Percentiles rank a stretch among this genome's conserved stretches.
phyloP scores from a whole-genome alignment of 2,888 invertebrate species.

The Agriopis marginaria region DNA sequence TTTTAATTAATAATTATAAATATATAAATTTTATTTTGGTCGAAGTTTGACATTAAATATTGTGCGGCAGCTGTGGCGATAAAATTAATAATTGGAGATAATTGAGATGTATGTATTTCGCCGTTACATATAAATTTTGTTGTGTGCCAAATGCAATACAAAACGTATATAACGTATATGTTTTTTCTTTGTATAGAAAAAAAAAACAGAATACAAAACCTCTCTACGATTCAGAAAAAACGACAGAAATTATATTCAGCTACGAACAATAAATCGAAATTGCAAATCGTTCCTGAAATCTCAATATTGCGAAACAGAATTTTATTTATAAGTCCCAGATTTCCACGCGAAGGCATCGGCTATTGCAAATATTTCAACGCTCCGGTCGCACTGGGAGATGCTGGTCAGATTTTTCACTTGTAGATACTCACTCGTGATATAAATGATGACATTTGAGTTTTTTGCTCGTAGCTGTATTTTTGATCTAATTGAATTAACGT shows the following conservation, averaged over 20 bases:
- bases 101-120: no score
- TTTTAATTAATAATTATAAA: no score
- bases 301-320: constrained; percentile 28
- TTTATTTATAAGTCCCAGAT: constrained; percentile 28
- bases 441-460: no score
- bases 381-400: neutral
- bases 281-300: constrained; percentile 23
- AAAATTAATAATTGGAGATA: no score
- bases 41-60: no score
- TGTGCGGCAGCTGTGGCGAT: no score
- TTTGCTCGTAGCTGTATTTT: no score
- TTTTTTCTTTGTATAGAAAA: neutral
- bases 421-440: neutral
- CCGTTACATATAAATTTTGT: no score
- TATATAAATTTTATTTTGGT: no score
- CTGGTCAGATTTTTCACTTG: constrained; percentile 5
- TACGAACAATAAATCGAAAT: constrained; percentile 21
- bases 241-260: neutral
- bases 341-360: constrained; percentile 26
- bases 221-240: neutral
- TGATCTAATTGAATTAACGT: no score
- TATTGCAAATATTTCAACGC: constrained; percentile 32
- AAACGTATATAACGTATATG: no score
- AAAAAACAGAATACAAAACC: neutral
- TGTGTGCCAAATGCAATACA: no score